Conservation (phyloP, 2,888 invertebrate genomes). For the Altica lythri region DNA sequence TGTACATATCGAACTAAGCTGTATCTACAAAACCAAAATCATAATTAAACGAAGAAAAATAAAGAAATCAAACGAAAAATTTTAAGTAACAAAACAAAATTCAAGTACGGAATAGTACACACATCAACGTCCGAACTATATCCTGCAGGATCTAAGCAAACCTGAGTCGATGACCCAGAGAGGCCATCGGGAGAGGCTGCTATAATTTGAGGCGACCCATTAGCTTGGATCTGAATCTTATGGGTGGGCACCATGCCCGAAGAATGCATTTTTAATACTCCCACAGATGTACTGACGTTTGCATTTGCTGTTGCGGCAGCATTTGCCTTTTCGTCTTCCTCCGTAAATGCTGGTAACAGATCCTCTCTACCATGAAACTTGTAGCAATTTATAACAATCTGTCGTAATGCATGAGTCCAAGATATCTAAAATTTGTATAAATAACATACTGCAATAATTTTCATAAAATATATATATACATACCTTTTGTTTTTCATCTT, state of each 20-base stretch:
- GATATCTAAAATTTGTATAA: slow-evolving; percentile 85
- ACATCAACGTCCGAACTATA: slow-evolving; percentile 79
- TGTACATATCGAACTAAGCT: no score
- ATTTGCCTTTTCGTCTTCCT: slow-evolving; percentile 83
- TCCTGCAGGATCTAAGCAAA: slow-evolving; percentile 73
- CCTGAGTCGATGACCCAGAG: slow-evolving; percentile 65
- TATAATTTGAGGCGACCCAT: slow-evolving; percentile 59
- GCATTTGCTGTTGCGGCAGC: slow-evolving; percentile 62
- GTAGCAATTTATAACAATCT: slow-evolving; percentile 97
- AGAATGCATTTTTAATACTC: slow-evolving; percentile 61
- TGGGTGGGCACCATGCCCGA: slow-evolving; percentile 57
- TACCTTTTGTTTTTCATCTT: slow-evolving; percentile 97
- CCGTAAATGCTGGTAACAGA: slow-evolving; percentile 90
- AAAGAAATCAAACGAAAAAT: slow-evolving; percentile 34
- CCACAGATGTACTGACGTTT: slow-evolving; percentile 57
- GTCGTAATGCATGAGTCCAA: slow-evolving; percentile 95
- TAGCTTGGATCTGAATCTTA: slow-evolving; percentile 61
- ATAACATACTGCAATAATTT: slow-evolving; percentile 11
- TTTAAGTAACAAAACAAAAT: slow-evolving; percentile 23
- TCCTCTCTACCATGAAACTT: slow-evolving; percentile 97
- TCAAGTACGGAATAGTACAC: slow-evolving; percentile 54
- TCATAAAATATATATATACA: slow-evolving; percentile 10
- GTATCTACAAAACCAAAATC: slow-evolving; percentile 7
- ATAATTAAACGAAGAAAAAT: slow-evolving; percentile 38
- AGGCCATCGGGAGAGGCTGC: slow-evolving; percentile 60